Percentiles rank a stretch among this genome's conserved stretches.
Evolutionary conservation across 2,888 invertebrate species (phyloP).

Genomic region (Andrena chrysosceles): DNA sequence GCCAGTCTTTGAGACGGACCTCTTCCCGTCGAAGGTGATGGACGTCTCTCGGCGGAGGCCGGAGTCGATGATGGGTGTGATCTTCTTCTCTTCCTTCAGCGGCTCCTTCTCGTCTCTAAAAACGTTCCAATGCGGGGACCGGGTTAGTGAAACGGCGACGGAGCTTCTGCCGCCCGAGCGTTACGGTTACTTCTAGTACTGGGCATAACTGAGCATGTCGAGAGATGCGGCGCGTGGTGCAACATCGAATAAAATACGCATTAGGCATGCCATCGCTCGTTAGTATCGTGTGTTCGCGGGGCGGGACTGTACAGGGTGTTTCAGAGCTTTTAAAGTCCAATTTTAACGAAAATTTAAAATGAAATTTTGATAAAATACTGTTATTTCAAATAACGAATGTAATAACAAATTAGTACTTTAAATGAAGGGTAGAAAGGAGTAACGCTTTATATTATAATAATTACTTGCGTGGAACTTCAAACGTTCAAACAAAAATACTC

Average conservation of each 20-base stretch:
- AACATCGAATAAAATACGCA: conserved; percentile 67
- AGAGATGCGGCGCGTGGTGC: conserved; percentile 69
- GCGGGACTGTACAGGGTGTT: conserved; percentile 3
- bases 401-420: too few species aligned
- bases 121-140: conserved; percentile 65
- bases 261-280: conserved; percentile 70
- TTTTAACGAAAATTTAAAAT: background rate
- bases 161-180: background rate
- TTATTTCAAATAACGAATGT: too few species aligned
- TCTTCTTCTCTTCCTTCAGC: conserved; percentile 88
- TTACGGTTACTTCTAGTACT: conserved; percentile 61
- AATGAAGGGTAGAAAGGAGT: too few species aligned
- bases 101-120: conserved; percentile 93
- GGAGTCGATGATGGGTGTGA: conserved; percentile 86
- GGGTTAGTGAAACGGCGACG: conserved; percentile 9
- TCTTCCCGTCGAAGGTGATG: conserved; percentile 93
- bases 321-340: background rate
- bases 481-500: too few species aligned
- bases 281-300: conserved; percentile 53
- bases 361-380: too few species aligned
- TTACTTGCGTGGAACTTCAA: too few species aligned
- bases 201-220: conserved; percentile 67
- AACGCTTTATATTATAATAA: too few species aligned
- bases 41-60: conserved; percentile 91
- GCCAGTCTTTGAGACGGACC: conserved; percentile 93